Evolutionary conservation across 2,888 invertebrate species (phyloP), one percentile per base, ranked within the genome.

Genomic region (Callyntrura guangdongensis): DNA sequence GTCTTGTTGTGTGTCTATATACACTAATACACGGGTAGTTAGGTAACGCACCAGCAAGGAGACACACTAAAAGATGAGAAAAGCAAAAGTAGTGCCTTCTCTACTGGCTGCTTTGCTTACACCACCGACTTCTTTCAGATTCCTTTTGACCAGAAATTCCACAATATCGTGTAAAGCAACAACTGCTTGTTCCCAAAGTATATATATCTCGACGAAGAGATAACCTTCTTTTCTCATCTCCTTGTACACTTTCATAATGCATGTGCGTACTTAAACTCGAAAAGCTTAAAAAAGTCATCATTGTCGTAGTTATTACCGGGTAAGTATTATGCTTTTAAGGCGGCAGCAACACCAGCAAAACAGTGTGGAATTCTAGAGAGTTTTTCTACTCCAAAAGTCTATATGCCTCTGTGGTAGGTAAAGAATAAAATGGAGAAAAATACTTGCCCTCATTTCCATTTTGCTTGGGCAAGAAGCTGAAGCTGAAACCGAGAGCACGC

Each of bases 361-460:
- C 11, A 53, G 53, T 53, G n/a, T 53, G 53, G 53, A 53, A 12
- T 53, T 36, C 36, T 36, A 36, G 36, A 36, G 6, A 36, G 53
- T 53, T 53, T n/a, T 12, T 53, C 14, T 14, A 9, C 12, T 53
- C 12, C 1, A 53, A 14, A 53, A 9, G 5, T 53, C 61, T 61
- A 0, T 61, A 20, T 22, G 27, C 11, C 22, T 20, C 8, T 22
- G 61, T 20, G 17, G 61, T 61, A 20, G 8, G 22, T 22, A 72
- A 25, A 53, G 27, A 49, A 17, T 25, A 36, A n/a, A n/a, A 17
- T 14, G 20, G 49, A 47, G n/a, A n/a, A 61, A 74, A 77, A 77
- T 77, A 56, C 53, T 77, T 77, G 77, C 56, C 77, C 77, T 25
- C 77, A 53, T 53, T 77, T 77, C 69, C 69, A 69, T 69, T 47